Conservation (phyloP, 2,797 vertebrate genomes). For the Tokudaia tokunoshimensis region DNA sequence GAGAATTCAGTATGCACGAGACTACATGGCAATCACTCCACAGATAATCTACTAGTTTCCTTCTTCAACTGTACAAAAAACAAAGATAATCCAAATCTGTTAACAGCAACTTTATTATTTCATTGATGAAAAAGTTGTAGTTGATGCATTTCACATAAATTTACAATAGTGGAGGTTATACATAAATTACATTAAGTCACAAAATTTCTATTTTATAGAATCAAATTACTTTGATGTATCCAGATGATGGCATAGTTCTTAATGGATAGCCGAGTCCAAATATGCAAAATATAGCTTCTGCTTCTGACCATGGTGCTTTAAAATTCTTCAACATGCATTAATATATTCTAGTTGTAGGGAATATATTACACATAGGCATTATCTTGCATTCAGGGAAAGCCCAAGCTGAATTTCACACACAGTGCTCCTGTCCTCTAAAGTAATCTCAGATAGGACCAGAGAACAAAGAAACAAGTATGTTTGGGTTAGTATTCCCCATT, state of each 20-base stretch:
- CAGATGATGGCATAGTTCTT: conserved; percentile 87
- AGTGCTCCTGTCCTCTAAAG: conserved; percentile 84
- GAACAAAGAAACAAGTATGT: conserved; percentile 84
- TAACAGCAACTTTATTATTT: conserved; percentile 92
- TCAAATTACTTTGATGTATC: conserved; percentile 89
- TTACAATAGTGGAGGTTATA: conserved; percentile 95
- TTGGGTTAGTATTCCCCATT: conserved; percentile 83
- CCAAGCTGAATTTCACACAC: conserved; percentile 86
- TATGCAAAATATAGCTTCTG: conserved; percentile 91
- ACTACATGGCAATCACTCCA: not conserved
- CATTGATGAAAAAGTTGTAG: conserved; percentile 89
- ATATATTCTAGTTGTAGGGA: conserved; percentile 88
- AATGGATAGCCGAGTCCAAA: conserved; percentile 86
- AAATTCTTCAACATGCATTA: conserved; percentile 90
- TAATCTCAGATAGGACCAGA: conserved; percentile 78
- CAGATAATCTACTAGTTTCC: not conserved
- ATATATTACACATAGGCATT: conserved; percentile 86
- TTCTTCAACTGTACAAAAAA: not conserved
- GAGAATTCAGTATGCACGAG: not conserved
- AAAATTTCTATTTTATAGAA: conserved; percentile 88
- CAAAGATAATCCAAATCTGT: conserved; percentile 69
- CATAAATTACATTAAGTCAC: conserved; percentile 91
- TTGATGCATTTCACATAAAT: conserved; percentile 92
- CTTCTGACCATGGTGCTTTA: conserved; percentile 87
- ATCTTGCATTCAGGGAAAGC: conserved; percentile 84